Base-by-base conservation (phyloP, 2,888 invertebrate genomes). In the Drosophila longiperda region DNA sequence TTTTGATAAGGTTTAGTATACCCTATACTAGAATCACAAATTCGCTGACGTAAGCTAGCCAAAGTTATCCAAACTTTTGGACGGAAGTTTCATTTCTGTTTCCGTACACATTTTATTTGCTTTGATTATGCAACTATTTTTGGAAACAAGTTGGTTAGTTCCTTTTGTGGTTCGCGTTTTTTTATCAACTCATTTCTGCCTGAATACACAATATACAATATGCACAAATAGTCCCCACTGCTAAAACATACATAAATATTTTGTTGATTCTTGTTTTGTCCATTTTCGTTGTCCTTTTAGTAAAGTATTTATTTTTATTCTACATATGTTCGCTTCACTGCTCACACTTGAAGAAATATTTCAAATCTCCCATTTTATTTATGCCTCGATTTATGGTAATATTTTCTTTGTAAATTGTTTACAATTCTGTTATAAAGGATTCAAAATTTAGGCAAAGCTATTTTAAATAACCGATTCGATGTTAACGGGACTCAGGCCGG, bases 121-220 rank as follows among this genome's bases (percentile, higher is more conserved):
- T 33, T n/a, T 57, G 52, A 69, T 70, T 66, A 63, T 70, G 74
- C 29, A 53, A 40, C 52, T 48, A 52, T 52, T 63, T 53, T 61
- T 60, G 61, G 38, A 42, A 26, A 66, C 59, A 63, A 52, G 8
- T 57, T 66, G 54, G 50, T 53, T 57, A 49, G 23, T 55, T 73
- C 58, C 23, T 67, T 38, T 54, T 34, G 33, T n/a, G 26, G 55
- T 61, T 54, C 54, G 29, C 54, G 58, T 49, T 72, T 66, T 68
- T 82, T 83, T 83, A 87, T 87, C 80, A 76, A 73, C 63, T 36
- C 57, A 67, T 70, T 87, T 85, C 83, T 80, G 58, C 69, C 60
- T 73, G 88, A 85, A 80, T 87, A 73, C 74, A 78, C 88, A 82
- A 48, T 11, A 49, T 49, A 29, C 15, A 49, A 49, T 23, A 59